Base-by-base conservation (phyloP, 2,888 invertebrate species). In the Cryptocheilus praepositus region DNA sequence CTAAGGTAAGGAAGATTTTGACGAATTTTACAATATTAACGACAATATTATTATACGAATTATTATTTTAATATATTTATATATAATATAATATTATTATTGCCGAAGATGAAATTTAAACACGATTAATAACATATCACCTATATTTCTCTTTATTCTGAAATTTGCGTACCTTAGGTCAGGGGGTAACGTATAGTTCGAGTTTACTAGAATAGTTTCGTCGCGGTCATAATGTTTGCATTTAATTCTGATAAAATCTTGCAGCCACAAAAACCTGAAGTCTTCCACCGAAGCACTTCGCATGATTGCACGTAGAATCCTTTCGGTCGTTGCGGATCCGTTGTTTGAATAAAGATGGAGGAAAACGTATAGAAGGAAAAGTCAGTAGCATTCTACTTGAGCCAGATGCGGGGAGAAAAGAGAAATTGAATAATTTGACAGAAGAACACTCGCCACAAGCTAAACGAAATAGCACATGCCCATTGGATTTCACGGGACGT, bases 401-500 rank as follows among this genome's bases (percentile, higher is more conserved):
- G 56, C 43, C 53, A 46, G 53, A 49, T 46, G 52, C 11, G 56
- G 18, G 54, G 54, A 49, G 49, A 63, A 45, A 59, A 57, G 45
- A 61, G 60, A 60, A 51, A 70, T 60, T 58, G 70, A 64, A 11
- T 16, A 7, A 11, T 3, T 44, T 0, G n/a, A 71, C 70, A 71
- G 76, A 73, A 78, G 79, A 77, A 76, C 67, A 77, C 75, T 73
- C 73, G 81, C 81, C 79, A 68, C 79, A 80, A 82, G 81, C 81
- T 80, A 83, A 83, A 85, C 83, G 86, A 86, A 85, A 86, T 86
- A 85, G 84, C 86, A 85, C 86, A 85, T 86, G 86, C 86, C 86
- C 81, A 71, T 75, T 81, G 81, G 82, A 86, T 86, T 86, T 86
- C 81, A 86, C 84, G 86, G 79, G 74, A 74, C 81, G 85, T 86